Evolutionary conservation across 2,797 vertebrate genomes (phyloP).

Genomic region (Anabacerthia variegaticeps): DNA sequence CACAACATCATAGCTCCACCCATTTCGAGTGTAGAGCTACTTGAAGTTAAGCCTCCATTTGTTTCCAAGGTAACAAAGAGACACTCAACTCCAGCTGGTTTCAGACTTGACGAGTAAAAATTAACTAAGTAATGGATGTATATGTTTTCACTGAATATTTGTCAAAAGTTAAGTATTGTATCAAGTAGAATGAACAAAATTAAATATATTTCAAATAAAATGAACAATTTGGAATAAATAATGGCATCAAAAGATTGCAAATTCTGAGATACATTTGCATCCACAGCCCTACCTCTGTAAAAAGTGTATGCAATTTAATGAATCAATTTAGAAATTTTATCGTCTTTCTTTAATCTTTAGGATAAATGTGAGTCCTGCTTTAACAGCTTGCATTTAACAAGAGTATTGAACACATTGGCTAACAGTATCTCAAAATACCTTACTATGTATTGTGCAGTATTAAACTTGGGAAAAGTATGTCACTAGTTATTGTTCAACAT

Average conservation of each 20-base stretch:
- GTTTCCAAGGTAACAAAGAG: conserved; percentile 61
- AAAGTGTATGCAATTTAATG: background rate
- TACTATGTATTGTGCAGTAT: background rate
- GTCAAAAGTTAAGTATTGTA: background rate
- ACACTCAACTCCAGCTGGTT: background rate
- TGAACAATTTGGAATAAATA: background rate
- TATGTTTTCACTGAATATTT: background rate
- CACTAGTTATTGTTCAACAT: background rate
- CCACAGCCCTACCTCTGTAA: background rate
- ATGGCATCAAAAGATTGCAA: background rate
- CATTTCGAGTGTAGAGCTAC: background rate
- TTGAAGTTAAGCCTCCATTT: conserved; percentile 32
- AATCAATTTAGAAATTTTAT: background rate
- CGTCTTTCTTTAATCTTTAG: background rate
- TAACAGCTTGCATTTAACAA: background rate
- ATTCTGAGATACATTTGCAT: background rate
- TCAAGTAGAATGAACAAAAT: background rate
- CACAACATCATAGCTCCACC: conserved; percentile 16
- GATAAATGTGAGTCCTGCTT: background rate
- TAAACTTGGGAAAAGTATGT: background rate
- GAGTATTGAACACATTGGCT: background rate
- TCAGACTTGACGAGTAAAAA: background rate
- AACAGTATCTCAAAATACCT: background rate
- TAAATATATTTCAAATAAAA: background rate
- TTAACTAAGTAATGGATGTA: background rate